Evolutionary conservation across 2,888 invertebrate species (phyloP).

Genomic region (Clitarchus hookeri): DNA sequence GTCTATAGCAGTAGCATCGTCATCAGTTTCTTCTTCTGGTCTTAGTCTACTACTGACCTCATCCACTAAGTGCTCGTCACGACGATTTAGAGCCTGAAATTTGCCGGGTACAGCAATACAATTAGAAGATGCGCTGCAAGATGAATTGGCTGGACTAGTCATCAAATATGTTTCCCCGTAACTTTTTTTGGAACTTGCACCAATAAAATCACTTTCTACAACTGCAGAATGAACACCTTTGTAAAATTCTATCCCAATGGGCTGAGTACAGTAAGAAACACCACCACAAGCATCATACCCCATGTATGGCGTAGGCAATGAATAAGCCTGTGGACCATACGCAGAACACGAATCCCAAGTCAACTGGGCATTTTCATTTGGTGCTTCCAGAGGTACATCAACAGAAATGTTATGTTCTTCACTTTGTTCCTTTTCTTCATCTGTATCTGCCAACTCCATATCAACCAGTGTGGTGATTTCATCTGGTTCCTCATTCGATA

Average conservation of each 20-base stretch:
- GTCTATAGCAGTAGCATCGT: not conserved
- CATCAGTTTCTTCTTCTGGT: not conserved
- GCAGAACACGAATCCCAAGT: not conserved
- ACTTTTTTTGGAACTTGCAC: not conserved
- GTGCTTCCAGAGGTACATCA: not conserved
- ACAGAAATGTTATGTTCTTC: not conserved
- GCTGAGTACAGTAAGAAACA: not conserved
- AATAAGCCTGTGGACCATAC: not conserved
- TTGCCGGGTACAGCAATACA: not conserved
- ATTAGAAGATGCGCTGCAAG: not conserved
- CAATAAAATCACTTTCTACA: not conserved
- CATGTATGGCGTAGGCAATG: not conserved
- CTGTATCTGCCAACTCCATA: constrained; percentile 24
- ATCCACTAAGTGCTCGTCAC: not conserved
- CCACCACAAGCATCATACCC: not conserved
- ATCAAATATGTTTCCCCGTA: not conserved
- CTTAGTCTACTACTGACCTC: not conserved
- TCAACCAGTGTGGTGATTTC: constrained; percentile 23
- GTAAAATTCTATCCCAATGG: not conserved
- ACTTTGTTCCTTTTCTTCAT: constrained; percentile 11
- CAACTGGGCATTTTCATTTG: not conserved
- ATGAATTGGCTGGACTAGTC: not conserved
- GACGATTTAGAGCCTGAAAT: not conserved
- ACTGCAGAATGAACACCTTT: not conserved
- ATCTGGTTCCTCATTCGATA: constrained; percentile 18